phyloP scores from a whole-genome alignment of 2,888 invertebrate species.

The Thelaira solivaga region DNA sequence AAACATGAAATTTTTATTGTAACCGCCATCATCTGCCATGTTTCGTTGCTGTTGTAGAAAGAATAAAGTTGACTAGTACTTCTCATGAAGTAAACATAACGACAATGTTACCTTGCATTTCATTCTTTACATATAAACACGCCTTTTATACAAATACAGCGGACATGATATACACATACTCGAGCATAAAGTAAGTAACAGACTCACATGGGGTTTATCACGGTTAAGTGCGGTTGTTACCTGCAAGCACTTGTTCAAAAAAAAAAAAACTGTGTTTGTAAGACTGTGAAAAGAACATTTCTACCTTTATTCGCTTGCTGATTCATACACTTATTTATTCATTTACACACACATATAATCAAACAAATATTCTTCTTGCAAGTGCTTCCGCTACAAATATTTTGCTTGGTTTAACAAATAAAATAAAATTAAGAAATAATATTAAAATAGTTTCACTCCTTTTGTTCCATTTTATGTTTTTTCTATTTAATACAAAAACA shows the following conservation, averaged over 20 bases:
- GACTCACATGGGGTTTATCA: slow-evolving; percentile 44
- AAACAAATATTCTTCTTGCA: slow-evolving; percentile 32
- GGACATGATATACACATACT: neutral
- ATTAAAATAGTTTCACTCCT: neutral
- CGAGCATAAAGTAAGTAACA: neutral
- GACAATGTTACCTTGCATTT: neutral
- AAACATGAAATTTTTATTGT: slow-evolving; percentile 49
- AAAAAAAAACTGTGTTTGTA: slow-evolving; percentile 12
- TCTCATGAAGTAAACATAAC: slow-evolving; percentile 9
- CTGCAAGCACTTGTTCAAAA: slow-evolving; percentile 41
- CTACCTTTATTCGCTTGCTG: slow-evolving; percentile 45
- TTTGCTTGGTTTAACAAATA: neutral
- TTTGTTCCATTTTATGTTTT: slow-evolving; percentile 8
- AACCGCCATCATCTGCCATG: slow-evolving; percentile 37
- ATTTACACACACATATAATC: slow-evolving; percentile 37
- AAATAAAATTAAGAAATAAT: neutral
- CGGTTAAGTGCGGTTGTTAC: slow-evolving; percentile 59
- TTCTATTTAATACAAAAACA: too few species aligned
- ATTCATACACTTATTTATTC: slow-evolving; percentile 61
- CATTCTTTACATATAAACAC: neutral
- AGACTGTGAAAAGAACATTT: slow-evolving; percentile 46
- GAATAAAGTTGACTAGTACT: slow-evolving; percentile 26
- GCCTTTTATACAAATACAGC: neutral
- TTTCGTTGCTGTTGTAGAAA: slow-evolving; percentile 18
- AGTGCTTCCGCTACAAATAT: slow-evolving; percentile 14